These are phyloP conservation scores for Andricus grossulariae DNA, from an alignment of 1,140 invertebrate genomes.

Conservation along the genomic window DNA sequence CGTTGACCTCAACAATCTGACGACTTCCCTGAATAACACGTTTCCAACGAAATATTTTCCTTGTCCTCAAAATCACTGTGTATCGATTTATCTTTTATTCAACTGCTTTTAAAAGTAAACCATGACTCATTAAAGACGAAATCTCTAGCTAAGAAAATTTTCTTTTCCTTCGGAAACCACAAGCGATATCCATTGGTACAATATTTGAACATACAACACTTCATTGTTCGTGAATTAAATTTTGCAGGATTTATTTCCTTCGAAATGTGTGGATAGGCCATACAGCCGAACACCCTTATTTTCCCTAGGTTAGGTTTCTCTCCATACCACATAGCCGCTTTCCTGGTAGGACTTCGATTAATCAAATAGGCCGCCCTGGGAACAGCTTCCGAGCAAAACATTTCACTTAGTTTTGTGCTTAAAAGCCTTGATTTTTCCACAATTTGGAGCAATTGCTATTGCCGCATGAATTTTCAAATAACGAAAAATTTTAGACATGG, in stretches of 20 bases:
- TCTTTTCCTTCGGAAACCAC: background rate
- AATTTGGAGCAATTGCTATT: background rate
- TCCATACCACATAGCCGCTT: conserved; percentile 43
- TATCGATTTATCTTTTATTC: too few species aligned
- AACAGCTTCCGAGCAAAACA: conserved; percentile 54
- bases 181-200: background rate
- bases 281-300: conserved; percentile 43
- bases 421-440: conserved; percentile 28
- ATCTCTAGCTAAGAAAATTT: background rate
- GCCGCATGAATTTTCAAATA: too few species aligned
- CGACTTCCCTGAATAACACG: too few species aligned
- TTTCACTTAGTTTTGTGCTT: conserved; percentile 32
- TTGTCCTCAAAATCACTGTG: too few species aligned
- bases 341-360: conserved; percentile 45
- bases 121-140: background rate
- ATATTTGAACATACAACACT: background rate
- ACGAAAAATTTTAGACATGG: background rate
- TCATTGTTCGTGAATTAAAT: background rate
- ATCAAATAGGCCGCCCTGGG: conserved; percentile 56
- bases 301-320: conserved; percentile 42
- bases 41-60: too few species aligned
- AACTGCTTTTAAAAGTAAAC: too few species aligned
- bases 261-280: conserved; percentile 9
- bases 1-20: too few species aligned
- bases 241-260: background rate